phyloP scores from a whole-genome alignment of 64 coral and sea anemone genomes.

The Stichodactyla mertensii region DNA sequence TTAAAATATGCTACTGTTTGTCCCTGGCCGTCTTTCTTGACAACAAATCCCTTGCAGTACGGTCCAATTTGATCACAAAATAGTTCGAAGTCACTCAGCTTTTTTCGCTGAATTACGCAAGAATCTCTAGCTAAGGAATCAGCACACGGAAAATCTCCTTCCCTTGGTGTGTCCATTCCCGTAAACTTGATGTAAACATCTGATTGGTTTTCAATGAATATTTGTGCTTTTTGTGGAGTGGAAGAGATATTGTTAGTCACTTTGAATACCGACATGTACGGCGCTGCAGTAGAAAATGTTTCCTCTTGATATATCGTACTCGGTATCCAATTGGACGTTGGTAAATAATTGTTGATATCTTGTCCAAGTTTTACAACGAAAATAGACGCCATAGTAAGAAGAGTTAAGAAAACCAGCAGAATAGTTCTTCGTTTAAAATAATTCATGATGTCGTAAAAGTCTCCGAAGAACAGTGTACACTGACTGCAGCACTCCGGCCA shows the following conservation, averaged over 20 bases:
- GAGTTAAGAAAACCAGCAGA: not conserved
- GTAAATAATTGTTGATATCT: not conserved
- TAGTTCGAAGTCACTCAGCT: not conserved
- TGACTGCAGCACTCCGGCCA: too few relatives aligned
- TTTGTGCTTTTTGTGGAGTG: not conserved
- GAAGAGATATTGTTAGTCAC: not conserved
- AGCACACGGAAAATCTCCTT: slow-evolving; percentile 2
- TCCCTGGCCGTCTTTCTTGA: not conserved
- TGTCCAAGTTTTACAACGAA: not conserved
- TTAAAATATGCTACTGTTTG: slow-evolving; percentile 17
- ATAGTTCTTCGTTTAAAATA: not conserved
- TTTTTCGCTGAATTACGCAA: not conserved
- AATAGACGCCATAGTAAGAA: not conserved
- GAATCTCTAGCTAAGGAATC: not conserved
- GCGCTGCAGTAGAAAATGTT: not conserved
- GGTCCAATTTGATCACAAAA: slow-evolving; percentile 15
- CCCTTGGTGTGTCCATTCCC: not conserved
- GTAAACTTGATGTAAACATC: not conserved
- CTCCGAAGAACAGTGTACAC: too few relatives aligned
- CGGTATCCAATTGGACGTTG: not conserved
- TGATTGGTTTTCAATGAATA: not conserved
- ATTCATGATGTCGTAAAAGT: not conserved
- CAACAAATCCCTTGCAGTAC: slow-evolving; percentile 23
- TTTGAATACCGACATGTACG: not conserved
- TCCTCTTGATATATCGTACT: not conserved